These are phyloP conservation scores for Nemurella pictetii DNA, from an alignment of 2,888 invertebrate genomes.

Conservation along the genomic window DNA sequence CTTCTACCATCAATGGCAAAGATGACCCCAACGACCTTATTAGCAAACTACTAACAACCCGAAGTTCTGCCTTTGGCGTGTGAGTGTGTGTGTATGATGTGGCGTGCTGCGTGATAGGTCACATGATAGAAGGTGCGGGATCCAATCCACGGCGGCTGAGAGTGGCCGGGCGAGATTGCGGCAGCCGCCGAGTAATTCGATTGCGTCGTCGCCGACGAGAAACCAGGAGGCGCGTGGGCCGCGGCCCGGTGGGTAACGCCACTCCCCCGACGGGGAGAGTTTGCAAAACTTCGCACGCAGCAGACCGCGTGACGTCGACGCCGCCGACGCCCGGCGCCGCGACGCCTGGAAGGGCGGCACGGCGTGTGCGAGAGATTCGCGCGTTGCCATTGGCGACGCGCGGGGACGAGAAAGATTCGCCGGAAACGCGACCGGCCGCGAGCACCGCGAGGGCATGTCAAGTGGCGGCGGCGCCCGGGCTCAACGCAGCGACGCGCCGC, in stretches of 20 bases:
- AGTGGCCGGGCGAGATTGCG: too few relatives aligned
- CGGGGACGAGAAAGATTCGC: not conserved
- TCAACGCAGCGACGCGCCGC: not conserved
- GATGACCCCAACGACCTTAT: too few relatives aligned
- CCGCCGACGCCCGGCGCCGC: slow-evolving; percentile 36
- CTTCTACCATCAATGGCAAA: too few relatives aligned
- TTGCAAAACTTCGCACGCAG: slow-evolving; percentile 34
- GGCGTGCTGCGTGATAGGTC: too few relatives aligned
- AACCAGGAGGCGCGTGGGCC: not conserved
- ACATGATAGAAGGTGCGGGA: too few relatives aligned
- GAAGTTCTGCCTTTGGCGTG: too few relatives aligned
- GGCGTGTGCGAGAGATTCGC: too few relatives aligned
- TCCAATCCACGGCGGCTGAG: too few relatives aligned
- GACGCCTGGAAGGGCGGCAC: slow-evolving; percentile 1
- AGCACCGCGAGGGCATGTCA: not conserved
- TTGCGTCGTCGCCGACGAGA: not conserved
- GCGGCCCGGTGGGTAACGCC: not conserved
- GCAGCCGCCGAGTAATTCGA: not conserved
- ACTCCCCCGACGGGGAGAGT: slow-evolving; percentile 21
- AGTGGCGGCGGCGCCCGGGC: not conserved
- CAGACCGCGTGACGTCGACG: slow-evolving; percentile 36
- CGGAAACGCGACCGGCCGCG: not conserved
- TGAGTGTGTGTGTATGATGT: too few relatives aligned
- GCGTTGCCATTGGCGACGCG: too few relatives aligned
- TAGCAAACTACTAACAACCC: too few relatives aligned